These are phyloP conservation scores for Antechinus stuartii DNA, from an alignment of 2,113 vertebrate species.

Conservation along the genomic window DNA sequence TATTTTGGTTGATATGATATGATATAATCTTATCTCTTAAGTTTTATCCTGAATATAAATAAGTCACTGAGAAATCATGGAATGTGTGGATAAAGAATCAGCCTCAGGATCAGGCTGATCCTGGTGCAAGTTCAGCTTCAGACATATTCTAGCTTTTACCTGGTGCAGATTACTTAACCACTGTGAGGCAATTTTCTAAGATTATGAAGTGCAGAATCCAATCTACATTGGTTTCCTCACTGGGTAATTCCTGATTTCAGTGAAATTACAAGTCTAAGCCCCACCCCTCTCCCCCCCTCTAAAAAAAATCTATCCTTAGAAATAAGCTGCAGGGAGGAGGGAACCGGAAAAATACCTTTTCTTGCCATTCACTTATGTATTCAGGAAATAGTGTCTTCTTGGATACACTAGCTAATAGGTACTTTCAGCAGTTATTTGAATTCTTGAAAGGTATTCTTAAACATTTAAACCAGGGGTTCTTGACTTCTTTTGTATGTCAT, in stretches of 20 bases:
- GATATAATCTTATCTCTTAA: neutral
- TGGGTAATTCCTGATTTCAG: neutral
- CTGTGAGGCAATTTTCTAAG: neutral
- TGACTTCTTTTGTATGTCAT: neutral
- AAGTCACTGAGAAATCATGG: neutral
- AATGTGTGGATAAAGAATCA: neutral
- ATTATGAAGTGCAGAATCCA: neutral
- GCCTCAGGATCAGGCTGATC: neutral
- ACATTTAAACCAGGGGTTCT: neutral
- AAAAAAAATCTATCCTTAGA: neutral
- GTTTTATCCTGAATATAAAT: slow-evolving; percentile 37
- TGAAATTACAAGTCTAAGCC: neutral
- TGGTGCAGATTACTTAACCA: neutral
- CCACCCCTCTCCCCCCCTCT: no score
- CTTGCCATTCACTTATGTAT: neutral
- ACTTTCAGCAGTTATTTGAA: neutral
- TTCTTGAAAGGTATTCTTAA: neutral
- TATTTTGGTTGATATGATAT: slow-evolving; percentile 19
- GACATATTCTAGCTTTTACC: neutral
- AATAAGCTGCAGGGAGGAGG: neutral
- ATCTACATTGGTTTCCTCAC: neutral
- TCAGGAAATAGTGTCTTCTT: neutral
- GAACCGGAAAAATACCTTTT: neutral
- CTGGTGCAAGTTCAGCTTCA: neutral
- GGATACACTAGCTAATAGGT: neutral